A percentile compares a stretch with the other conserved stretches of the same genome.
phyloP scores from a whole-genome alignment of 2,113 vertebrate genomes.

The Alouatta palliata region DNA sequence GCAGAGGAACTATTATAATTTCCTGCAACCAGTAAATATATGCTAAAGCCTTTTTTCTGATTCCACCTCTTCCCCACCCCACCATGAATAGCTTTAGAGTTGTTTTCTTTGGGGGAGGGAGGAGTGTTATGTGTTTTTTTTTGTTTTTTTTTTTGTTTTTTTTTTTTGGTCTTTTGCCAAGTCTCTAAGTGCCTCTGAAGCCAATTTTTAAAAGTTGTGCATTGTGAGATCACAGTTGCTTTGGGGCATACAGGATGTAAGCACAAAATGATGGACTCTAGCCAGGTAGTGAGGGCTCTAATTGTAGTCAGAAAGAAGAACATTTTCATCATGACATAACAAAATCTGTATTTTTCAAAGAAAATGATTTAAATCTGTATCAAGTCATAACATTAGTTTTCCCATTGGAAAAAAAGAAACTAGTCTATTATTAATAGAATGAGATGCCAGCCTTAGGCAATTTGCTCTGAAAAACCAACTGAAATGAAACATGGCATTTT shows the following conservation, averaged over 20 bases:
- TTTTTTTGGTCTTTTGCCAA: background rate
- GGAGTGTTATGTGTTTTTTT: no score
- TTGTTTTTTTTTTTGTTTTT: background rate
- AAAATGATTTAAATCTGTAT: background rate
- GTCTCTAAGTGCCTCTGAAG: background rate
- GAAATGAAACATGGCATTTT: constrained; percentile 41
- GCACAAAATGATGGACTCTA: background rate
- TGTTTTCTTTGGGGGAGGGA: background rate
- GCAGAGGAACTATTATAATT: background rate
- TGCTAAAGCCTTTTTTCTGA: background rate
- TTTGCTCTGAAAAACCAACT: constrained; percentile 13
- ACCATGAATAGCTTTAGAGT: background rate
- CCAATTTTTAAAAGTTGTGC: background rate
- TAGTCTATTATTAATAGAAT: background rate
- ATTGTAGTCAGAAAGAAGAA: background rate
- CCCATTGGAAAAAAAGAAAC: background rate
- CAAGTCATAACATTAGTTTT: background rate
- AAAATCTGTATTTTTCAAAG: background rate
- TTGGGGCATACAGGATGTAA: background rate
- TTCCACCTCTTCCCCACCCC: fast-evolving
- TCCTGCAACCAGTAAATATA: background rate
- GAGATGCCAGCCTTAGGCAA: background rate
- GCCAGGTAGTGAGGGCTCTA: background rate
- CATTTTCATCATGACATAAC: background rate
- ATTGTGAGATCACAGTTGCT: background rate